A percentile compares a stretch with the other conserved stretches of the same genome.
Evolutionary conservation across 2,888 invertebrate species (phyloP).

Genomic region (Sericinus montela): DNA sequence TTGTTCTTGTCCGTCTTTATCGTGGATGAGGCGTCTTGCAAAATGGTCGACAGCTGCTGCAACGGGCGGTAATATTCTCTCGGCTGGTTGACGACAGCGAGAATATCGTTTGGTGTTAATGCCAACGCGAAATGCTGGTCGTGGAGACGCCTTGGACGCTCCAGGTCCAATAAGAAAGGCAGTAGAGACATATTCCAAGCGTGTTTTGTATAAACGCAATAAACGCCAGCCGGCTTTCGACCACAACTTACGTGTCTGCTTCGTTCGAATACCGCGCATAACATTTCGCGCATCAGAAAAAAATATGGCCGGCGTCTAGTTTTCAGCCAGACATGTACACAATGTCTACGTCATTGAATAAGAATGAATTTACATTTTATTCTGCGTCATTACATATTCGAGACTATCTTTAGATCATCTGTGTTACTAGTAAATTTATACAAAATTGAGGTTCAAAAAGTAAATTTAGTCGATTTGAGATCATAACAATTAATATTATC

Average conservation of each 20-base stretch:
- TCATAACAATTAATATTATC: too few relatives aligned
- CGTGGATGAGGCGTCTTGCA: constrained; percentile 67
- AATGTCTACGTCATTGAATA: too few relatives aligned
- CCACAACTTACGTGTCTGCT: constrained; percentile 48
- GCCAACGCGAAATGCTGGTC: constrained; percentile 62
- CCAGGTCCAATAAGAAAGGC: constrained; percentile 41
- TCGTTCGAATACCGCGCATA: background rate
- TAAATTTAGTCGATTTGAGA: too few relatives aligned
- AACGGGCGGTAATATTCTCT: constrained; percentile 51
- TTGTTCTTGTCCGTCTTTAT: constrained; percentile 78
- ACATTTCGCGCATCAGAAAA: constrained; percentile 1
- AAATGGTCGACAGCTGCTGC: constrained; percentile 52
- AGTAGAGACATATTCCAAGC: constrained; percentile 42
- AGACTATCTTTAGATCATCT: too few relatives aligned
- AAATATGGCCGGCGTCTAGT: constrained; percentile 2
- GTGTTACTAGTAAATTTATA: too few relatives aligned
- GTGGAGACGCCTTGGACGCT: constrained; percentile 41
- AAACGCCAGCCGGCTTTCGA: constrained; percentile 75
- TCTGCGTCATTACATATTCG: too few relatives aligned
- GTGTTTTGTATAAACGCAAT: constrained; percentile 80
- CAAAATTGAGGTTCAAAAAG: too few relatives aligned
- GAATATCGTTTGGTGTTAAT: constrained; percentile 52
- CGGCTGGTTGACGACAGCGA: constrained; percentile 36
- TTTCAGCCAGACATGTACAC: constrained; percentile 1
- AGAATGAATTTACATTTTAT: too few relatives aligned